These are phyloP conservation scores for Terrapene triunguis DNA, from an alignment of 2,113 vertebrate species.

Conservation along the genomic window DNA sequence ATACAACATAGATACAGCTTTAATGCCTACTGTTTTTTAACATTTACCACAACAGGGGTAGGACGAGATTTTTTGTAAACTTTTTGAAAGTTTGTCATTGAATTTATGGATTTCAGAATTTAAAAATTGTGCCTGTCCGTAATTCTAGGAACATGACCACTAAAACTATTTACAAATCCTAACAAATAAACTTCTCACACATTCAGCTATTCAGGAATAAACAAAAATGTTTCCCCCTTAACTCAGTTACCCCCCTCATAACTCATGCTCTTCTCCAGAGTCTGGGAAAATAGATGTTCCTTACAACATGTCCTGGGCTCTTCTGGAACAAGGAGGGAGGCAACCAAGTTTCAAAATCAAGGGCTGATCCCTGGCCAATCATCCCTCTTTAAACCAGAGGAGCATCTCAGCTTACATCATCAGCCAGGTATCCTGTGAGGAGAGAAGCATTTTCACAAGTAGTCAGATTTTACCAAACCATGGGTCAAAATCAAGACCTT, in stretches of 20 bases:
- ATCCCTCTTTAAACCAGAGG: neutral
- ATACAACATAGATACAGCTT: neutral
- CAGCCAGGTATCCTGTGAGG: accelerated
- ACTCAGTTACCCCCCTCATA: accelerated
- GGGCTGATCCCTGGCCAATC: neutral
- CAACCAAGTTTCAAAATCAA: neutral
- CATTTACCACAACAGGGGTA: too few species aligned
- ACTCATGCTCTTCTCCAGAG: neutral
- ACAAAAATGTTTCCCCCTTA: neutral
- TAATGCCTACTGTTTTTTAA: neutral
- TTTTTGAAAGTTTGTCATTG: neutral
- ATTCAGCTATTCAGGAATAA: constrained; percentile 13
- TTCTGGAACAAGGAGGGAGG: neutral
- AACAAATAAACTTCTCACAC: neutral
- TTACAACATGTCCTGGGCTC: neutral
- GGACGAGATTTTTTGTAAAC: neutral
- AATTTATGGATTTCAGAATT: constrained; percentile 7
- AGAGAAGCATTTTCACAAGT: neutral
- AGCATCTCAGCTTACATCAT: accelerated
- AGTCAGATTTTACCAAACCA: neutral
- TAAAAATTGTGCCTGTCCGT: neutral
- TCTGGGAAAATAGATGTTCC: neutral
- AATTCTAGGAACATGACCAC: neutral
- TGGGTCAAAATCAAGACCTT: neutral
- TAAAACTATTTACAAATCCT: constrained; percentile 11